Evolutionary conservation across 1,140 invertebrate species (phyloP).

Genomic region (Littorina saxatilis): DNA sequence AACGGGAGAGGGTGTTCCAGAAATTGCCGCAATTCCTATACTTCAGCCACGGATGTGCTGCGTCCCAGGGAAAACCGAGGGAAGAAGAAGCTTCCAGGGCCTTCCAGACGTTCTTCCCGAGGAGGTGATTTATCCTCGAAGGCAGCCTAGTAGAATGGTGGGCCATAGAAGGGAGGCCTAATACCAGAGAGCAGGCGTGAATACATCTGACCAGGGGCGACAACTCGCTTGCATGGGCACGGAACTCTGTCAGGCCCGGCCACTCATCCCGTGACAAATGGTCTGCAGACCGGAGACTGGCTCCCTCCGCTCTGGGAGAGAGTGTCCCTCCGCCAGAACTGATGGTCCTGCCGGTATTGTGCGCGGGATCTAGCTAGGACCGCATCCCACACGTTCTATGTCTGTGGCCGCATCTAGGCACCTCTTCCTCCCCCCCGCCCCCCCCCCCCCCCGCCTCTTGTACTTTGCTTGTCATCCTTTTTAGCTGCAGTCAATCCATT

Average conservation of each 20-base stretch:
- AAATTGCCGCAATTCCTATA: not conserved
- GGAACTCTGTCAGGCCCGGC: conserved; percentile 8
- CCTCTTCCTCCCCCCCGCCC: no score
- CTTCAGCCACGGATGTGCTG: not conserved
- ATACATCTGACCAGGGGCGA: not conserved
- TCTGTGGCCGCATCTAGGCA: no score
- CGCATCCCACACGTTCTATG: no score
- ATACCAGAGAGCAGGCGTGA: conserved; percentile 2
- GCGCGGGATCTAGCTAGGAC: no score
- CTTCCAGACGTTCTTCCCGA: not conserved
- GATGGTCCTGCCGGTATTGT: not conserved
- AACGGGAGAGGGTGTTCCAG: not conserved
- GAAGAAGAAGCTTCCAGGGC: not conserved
- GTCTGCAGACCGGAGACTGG: not conserved
- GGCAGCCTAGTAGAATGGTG: not conserved
- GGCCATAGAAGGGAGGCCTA: not conserved
- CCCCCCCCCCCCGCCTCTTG: no score
- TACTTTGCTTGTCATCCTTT: no score
- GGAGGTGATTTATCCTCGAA: not conserved
- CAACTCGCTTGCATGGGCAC: conserved; percentile 14
- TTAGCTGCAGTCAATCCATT: no score
- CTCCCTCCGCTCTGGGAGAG: not conserved
- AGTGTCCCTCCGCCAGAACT: not conserved
- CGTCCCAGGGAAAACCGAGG: not conserved
- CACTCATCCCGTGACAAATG: conserved; percentile 9